Evolutionary conservation across 2,797 vertebrate species (phyloP).

Genomic region (Morus bassanus): DNA sequence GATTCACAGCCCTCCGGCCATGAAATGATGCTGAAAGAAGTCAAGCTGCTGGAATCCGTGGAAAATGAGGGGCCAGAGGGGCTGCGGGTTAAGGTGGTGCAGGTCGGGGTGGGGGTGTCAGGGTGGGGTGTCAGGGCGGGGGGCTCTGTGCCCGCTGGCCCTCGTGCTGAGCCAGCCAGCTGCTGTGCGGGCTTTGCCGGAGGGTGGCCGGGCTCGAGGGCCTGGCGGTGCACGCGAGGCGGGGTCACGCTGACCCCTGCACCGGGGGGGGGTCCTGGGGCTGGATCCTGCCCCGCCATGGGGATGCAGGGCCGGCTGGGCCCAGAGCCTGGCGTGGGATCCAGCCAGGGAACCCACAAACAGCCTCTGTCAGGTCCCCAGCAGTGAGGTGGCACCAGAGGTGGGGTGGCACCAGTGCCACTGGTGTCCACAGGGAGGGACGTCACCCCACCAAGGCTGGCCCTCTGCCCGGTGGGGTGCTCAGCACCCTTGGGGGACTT

Average conservation of each 20-base stretch:
- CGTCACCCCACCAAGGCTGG: neutral
- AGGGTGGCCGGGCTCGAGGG: neutral
- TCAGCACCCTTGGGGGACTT: neutral
- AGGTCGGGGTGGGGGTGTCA: too few relatives aligned
- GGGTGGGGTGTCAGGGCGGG: neutral
- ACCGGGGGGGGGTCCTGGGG: neutral
- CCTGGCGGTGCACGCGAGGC: too few relatives aligned
- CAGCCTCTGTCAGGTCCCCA: neutral
- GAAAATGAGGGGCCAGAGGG: neutral
- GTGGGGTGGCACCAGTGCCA: neutral
- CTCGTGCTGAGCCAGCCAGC: neutral
- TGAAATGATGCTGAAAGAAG: slow-evolving; percentile 13
- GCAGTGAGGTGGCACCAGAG: neutral
- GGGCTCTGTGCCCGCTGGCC: neutral
- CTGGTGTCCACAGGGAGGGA: neutral
- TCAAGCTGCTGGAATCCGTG: slow-evolving; percentile 34
- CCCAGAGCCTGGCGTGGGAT: too few relatives aligned
- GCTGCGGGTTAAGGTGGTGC: slow-evolving; percentile 11
- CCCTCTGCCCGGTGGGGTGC: rapidly evolving
- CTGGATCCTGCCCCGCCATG: rapidly evolving
- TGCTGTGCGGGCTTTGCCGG: neutral
- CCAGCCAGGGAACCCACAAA: neutral
- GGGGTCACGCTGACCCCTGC: too few relatives aligned
- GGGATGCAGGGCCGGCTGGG: rapidly evolving
- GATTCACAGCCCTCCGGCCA: neutral